These are phyloP conservation scores for Lophotriccus pileatus DNA, from an alignment of 2,797 vertebrate species.

Conservation along the genomic window DNA sequence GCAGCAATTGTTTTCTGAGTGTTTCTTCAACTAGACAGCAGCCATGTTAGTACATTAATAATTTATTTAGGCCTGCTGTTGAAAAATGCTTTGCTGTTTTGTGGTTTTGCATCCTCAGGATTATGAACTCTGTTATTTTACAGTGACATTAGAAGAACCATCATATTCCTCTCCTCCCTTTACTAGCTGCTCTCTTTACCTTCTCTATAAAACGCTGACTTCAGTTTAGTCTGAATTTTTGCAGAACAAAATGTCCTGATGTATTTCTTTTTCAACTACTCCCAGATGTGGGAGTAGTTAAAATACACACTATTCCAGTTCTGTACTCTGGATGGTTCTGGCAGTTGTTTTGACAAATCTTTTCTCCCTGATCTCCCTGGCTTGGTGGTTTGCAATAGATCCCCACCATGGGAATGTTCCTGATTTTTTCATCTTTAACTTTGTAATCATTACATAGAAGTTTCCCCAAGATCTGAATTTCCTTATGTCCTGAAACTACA, in stretches of 20 bases:
- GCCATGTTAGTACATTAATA: neutral
- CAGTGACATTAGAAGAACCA: neutral
- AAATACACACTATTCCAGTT: neutral
- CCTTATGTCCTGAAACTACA: neutral
- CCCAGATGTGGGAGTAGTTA: slow-evolving; percentile 21
- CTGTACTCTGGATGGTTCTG: neutral
- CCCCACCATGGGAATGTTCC: neutral
- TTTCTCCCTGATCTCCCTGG: neutral
- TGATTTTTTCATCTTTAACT: neutral
- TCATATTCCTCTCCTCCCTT: neutral
- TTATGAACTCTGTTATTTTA: neutral
- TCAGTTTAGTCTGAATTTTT: neutral
- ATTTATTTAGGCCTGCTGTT: slow-evolving; percentile 9
- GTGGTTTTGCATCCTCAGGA: neutral
- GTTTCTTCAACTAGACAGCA: slow-evolving; percentile 5
- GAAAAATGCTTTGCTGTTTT: slow-evolving; percentile 35
- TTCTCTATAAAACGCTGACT: neutral
- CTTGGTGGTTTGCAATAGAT: slow-evolving; percentile 13
- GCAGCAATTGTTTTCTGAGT: neutral
- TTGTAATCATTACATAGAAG: neutral
- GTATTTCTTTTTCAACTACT: neutral
- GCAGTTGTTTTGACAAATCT: neutral
- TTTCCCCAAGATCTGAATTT: neutral
- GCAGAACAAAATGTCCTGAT: slow-evolving; percentile 8
- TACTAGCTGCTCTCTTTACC: neutral